A percentile compares a stretch with the other conserved stretches of the same genome.
These are phyloP conservation scores for Micrasema longulum DNA, from an alignment of 1,140 invertebrate species.

Conservation along the genomic window DNA sequence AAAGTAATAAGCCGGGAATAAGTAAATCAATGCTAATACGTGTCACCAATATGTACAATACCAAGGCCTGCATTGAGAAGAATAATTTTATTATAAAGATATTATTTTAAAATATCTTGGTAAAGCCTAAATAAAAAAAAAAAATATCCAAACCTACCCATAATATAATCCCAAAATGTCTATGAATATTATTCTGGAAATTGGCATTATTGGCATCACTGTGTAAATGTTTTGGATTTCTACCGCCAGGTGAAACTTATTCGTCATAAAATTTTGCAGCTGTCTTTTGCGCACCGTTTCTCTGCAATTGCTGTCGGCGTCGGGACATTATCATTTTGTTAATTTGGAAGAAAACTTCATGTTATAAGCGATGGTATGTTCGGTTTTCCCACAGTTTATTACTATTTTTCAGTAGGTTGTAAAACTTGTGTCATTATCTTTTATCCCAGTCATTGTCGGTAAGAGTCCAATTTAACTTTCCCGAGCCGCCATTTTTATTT, in stretches of 20 bases:
- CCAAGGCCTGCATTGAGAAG: too few relatives aligned
- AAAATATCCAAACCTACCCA: too few relatives aligned
- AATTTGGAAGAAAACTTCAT: constrained; percentile 16
- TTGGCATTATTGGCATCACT: background rate
- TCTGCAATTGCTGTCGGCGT: constrained; percentile 18
- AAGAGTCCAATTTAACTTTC: constrained; percentile 25
- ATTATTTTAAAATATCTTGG: too few relatives aligned
- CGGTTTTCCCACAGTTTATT: background rate
- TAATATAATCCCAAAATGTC: background rate
- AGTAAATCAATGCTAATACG: too few relatives aligned
- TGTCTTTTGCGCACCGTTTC: constrained; percentile 39
- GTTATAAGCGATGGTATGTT: constrained; percentile 23
- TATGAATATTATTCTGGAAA: background rate
- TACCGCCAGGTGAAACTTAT: constrained; percentile 20
- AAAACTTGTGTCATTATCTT: too few relatives aligned
- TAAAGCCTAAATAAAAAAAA: too few relatives aligned
- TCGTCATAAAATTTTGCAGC: constrained; percentile 22
- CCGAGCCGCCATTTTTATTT: constrained; percentile 39
- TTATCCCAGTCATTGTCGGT: constrained; percentile 14
- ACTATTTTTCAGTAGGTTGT: constrained; percentile 8
- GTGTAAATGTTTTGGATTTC: constrained; percentile 12
- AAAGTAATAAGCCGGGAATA: too few relatives aligned
- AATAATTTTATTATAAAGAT: too few relatives aligned
- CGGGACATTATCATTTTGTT: constrained; percentile 23
- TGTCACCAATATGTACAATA: too few relatives aligned